These are phyloP conservation scores for Porites rus DNA, from an alignment of 92 coral and sea anemone species.

Conservation along the genomic window DNA sequence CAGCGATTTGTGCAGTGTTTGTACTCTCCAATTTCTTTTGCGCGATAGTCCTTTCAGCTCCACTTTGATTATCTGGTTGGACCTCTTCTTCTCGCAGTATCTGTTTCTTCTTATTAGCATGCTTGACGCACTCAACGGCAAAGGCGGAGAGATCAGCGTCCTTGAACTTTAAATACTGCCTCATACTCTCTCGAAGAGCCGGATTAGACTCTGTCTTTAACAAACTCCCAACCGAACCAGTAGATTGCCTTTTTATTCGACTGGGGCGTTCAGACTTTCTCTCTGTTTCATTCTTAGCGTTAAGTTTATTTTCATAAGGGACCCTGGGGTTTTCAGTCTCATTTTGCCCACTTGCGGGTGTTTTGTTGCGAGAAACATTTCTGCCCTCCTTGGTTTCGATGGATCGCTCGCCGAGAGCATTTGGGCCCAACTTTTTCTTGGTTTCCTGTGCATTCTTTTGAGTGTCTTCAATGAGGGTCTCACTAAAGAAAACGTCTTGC, in stretches of 20 bases:
- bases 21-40: not conserved
- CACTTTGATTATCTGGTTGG: not conserved
- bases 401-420: not conserved
- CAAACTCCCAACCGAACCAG: constrained; percentile 9
- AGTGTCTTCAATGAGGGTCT: constrained; percentile 35
- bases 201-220: constrained; percentile 3
- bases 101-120: constrained; percentile 76
- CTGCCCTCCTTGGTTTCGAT: not conserved
- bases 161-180: constrained; percentile 66
- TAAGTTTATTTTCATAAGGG: not conserved
- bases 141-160: constrained; percentile 73
- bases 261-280: constrained; percentile 16
- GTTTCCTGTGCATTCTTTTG: not conserved
- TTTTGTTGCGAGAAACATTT: constrained; percentile 13
- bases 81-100: not conserved
- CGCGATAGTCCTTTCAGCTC: not conserved
- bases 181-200: constrained; percentile 64
- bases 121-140: constrained; percentile 75
- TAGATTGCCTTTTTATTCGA: not conserved
- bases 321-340: constrained; percentile 1
- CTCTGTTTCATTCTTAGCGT: not conserved
- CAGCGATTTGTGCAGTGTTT: not conserved
- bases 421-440: constrained; percentile 1
- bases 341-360: not conserved
- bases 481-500: constrained; percentile 46